Base-by-base conservation (phyloP, 1,140 invertebrate genomes). In the Coptotermes formosanus region DNA sequence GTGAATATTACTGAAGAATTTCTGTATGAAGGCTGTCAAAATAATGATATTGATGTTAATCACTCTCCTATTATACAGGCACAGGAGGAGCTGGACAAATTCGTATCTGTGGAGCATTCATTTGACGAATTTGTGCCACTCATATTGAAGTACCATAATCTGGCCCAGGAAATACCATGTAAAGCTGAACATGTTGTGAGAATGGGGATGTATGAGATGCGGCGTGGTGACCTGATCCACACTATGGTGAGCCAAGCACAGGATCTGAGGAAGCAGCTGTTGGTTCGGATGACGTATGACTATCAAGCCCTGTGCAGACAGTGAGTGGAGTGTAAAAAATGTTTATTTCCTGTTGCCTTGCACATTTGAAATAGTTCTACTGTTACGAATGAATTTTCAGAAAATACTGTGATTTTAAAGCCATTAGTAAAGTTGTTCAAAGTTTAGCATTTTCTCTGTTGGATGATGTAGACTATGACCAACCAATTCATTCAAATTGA, bases 171-270 rank as follows among this genome's bases (percentile, higher is more conserved):
- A 86, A 94, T 97, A 86, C 93, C 94, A 16, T 91, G 93, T 4
- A 92, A 94, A 84, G 92, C 95, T 32, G 93, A 94, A 89, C 93
- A 94, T 69, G 94, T 94, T 1, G 93, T 96, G 48, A 93, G 94
- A 32, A 94, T 97, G 86, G 96, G 96, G 43, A 95, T 98, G 90
- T 99, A 97, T 90, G 95, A 97, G 88, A 94, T 99, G 88, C 94
- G 97, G 89, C 93, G 97, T 86, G 93, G 93, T 81, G 95, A 96
- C 86, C 91, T 98, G n/a, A 96, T 98, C 44, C 91, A 93, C 23
- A 92, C 94, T 9, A 91, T 99, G 82, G 93, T 95, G 2, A 91
- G 92, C 43, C 91, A 94, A 69, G 96, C 96, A 0, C 92, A 94
- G n/a, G 91, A 91, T 69, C 90, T 98, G 25, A 94, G 95, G 87